phyloP scores from a whole-genome alignment of 2,113 vertebrate genomes.

The Proterorhinus semilunaris region DNA sequence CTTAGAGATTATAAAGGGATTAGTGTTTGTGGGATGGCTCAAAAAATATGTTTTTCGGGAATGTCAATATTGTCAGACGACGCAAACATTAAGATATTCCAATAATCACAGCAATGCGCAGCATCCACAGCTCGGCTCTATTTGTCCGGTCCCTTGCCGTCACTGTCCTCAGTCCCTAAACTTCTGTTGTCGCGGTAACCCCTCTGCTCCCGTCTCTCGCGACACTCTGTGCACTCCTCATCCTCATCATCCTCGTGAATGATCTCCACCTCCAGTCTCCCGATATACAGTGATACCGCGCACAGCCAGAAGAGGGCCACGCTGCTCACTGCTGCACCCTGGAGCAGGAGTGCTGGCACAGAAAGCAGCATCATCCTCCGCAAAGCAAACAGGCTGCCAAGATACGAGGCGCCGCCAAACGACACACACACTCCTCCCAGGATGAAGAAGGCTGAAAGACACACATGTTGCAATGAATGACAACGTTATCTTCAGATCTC shows the following conservation, averaged over 20 bases:
- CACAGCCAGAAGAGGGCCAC: conserved; percentile 87
- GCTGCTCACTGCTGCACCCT: conserved; percentile 71
- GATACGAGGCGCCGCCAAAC: conserved; percentile 80
- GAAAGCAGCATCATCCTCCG: conserved; percentile 85
- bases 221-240: conserved; percentile 65
- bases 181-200: conserved; percentile 37
- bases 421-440: conserved; percentile 84
- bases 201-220: conserved; percentile 51
- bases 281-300: conserved; percentile 87
- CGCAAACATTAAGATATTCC: conserved; percentile 11
- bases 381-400: conserved; percentile 78
- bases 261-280: conserved; percentile 86
- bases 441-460: conserved; percentile 84
- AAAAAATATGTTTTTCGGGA: neutral
- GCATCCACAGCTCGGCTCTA: conserved; percentile 37
- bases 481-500: neutral
- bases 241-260: conserved; percentile 77
- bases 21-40: neutral
- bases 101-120: conserved; percentile 30
- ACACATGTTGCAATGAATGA: conserved; percentile 1
- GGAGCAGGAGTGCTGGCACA: conserved; percentile 72
- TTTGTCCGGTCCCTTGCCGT: conserved; percentile 62
- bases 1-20: neutral
- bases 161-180: conserved; percentile 42
- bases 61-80: neutral